phyloP scores from a whole-genome alignment of 2,113 vertebrate genomes.

The Sisor rabdophorus region DNA sequence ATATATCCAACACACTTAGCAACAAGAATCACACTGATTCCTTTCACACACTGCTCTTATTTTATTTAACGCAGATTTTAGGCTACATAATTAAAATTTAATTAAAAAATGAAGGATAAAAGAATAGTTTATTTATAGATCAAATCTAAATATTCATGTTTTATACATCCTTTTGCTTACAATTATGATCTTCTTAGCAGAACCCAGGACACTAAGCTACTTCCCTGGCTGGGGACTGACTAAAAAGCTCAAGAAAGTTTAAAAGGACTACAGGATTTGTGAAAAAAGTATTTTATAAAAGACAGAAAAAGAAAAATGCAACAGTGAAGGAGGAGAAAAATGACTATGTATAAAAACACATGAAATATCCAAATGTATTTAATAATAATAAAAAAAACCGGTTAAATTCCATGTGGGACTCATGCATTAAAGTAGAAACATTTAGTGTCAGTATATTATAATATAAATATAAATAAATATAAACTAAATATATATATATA shows the following conservation, averaged over 20 bases:
- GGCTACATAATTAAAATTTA: not conserved
- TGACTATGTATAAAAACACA: not conserved
- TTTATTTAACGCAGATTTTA: not conserved
- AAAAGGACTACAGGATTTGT: not conserved
- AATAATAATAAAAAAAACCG: not conserved
- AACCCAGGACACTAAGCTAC: no score
- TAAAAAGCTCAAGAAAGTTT: not conserved
- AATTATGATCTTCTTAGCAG: no score
- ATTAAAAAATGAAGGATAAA: not conserved
- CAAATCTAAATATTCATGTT: conserved; percentile 3
- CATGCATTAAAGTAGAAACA: no score
- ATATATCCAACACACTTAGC: conserved; percentile 1
- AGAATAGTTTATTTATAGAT: not conserved
- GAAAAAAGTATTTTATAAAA: not conserved
- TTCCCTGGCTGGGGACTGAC: not conserved
- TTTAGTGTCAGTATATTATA: no score
- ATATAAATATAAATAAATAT: no score
- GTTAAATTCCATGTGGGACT: no score
- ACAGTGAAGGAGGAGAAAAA: not conserved
- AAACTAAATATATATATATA: no score
- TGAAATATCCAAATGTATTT: no score
- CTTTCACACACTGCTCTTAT: not conserved
- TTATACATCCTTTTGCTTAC: not conserved
- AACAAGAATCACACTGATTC: not conserved
- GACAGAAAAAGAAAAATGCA: not conserved